These are phyloP conservation scores for Geococcyx californianus DNA, from an alignment of 2,113 vertebrate species.

Conservation along the genomic window DNA sequence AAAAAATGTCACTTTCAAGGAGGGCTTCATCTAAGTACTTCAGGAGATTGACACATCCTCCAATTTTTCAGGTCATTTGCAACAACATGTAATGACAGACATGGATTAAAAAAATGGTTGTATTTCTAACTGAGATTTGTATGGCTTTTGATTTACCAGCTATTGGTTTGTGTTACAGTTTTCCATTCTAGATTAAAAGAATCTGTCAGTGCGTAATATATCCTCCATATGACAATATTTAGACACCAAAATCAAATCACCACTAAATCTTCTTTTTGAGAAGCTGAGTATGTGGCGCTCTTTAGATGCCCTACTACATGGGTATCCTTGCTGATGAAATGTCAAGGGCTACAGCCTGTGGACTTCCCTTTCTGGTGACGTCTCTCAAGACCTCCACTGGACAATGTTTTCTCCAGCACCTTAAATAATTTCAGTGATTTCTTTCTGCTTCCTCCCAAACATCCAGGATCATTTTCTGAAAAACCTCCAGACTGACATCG, in stretches of 20 bases:
- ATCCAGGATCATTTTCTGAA: background rate
- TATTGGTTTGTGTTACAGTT: background rate
- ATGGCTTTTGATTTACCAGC: background rate
- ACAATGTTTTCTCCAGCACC: background rate
- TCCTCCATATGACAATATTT: background rate
- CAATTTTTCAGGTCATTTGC: background rate
- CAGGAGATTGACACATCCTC: background rate
- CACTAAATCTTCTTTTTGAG: background rate
- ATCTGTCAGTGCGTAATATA: background rate
- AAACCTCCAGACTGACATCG: background rate
- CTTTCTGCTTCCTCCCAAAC: background rate
- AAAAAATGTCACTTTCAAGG: background rate
- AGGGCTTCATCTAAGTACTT: background rate
- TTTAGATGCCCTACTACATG: background rate
- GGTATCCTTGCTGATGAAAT: background rate
- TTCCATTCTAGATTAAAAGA: background rate
- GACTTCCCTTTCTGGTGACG: background rate
- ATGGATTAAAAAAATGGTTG: background rate
- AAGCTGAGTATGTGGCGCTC: background rate
- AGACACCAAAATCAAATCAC: background rate
- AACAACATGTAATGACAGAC: background rate
- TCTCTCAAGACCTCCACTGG: background rate
- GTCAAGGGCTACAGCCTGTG: background rate
- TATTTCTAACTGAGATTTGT: background rate
- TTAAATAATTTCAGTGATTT: background rate